Percentiles rank a stretch among this genome's conserved stretches.
Evolutionary conservation across 2,797 vertebrate species (phyloP).

Genomic region (Bryconaethiops microstoma): DNA sequence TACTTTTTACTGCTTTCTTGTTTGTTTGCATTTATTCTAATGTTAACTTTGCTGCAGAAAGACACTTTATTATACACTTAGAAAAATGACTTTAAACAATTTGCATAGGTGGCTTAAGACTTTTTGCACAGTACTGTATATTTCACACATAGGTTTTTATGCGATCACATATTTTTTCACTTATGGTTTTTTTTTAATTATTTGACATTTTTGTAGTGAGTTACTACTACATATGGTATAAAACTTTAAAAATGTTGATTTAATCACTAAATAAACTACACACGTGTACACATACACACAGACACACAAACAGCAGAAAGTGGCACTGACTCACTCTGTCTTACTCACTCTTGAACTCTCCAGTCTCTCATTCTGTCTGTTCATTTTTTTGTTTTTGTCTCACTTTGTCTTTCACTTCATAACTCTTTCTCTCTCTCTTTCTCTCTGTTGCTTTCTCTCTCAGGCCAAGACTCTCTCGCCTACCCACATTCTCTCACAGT

Average conservation of each 20-base stretch:
- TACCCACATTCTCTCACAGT: background rate
- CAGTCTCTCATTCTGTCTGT: background rate
- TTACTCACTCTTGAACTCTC: constrained; percentile 5
- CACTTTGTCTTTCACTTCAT: background rate
- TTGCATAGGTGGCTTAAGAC: too few species aligned
- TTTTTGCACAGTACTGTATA: too few species aligned
- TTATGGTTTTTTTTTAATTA: too few species aligned
- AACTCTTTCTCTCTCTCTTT: background rate
- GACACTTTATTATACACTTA: too few species aligned
- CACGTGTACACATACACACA: constrained; percentile 11
- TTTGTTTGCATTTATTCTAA: too few species aligned
- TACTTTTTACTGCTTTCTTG: too few species aligned
- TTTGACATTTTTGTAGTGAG: too few species aligned
- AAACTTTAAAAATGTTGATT: background rate
- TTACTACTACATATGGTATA: too few species aligned
- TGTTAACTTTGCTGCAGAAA: too few species aligned
- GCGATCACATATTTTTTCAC: too few species aligned
- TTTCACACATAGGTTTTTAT: too few species aligned
- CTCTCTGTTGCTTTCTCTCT: background rate
- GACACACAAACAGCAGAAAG: background rate
- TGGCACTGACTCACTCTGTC: constrained; percentile 16
- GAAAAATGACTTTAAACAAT: too few species aligned
- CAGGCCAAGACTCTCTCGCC: background rate
- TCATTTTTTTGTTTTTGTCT: background rate
- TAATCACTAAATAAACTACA: background rate